Evolutionary conservation across 2,888 invertebrate species (phyloP), one percentile per base, ranked within the genome.

Genomic region (Phragmatobia fuliginosa): DNA sequence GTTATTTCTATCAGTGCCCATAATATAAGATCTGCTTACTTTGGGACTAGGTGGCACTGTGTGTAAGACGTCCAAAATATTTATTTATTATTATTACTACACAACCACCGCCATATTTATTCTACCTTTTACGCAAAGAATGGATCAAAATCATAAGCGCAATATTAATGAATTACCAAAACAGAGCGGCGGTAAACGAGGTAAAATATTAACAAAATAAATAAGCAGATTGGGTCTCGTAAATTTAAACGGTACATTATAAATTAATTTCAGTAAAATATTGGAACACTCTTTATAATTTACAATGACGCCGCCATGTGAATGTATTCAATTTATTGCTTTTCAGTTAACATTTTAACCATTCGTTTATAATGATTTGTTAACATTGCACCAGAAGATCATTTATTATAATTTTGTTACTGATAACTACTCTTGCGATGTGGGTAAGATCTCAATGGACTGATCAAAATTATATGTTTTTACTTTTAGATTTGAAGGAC

Each of bases 191-290:
- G 33, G 52, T 38, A 56, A 67, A 41, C 62, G 68, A 58, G 45
- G 58, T 56, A 59, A 67, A 67, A 63, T 56, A 68, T 68, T 68
- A 68, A 68, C 63, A 68, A 73, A 71, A 77, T 73, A 76, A 74
- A 77, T 77, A 80, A 80, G 69, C 62, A 72, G 33, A 67, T 64
- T 66, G 75, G 64, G 59, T 25, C 25, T 58, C 69, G 73, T 78
- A 78, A 80, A 80, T 80, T 74, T 72, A 66, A 33, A 21, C 64
- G 56, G 52, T 68, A 69, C 72, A 66, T 70, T 80, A 68, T 70
- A 80, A 79, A 78, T 79, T 78, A 76, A 74, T 80, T 74, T 72
- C 61, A 65, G 66, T 71, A 68, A 76, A 76, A 76, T 76, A 74
- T 74, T 63, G 62, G 25, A 66, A 63, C 32, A 59, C 62, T 76